Evolutionary conservation across 2,797 vertebrate species (phyloP).

Genomic region (Ciconia nigra): DNA sequence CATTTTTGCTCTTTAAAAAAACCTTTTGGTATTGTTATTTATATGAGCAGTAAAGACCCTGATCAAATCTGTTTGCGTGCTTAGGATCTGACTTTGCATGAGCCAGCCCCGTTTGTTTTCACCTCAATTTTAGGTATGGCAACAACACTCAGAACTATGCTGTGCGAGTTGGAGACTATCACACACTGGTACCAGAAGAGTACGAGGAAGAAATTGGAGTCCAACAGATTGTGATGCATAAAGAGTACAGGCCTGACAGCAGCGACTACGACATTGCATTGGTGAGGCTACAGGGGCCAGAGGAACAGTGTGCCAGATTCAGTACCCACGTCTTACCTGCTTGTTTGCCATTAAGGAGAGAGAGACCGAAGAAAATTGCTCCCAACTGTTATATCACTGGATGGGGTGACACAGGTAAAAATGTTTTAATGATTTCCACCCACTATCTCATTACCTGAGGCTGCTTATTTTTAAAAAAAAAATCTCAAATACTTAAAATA

Average conservation of each 20-base stretch:
- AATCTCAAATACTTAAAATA: not conserved
- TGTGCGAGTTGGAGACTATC: conserved; percentile 92
- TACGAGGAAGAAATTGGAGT: conserved; percentile 90
- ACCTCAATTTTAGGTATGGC: conserved; percentile 83
- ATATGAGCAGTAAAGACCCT: not conserved
- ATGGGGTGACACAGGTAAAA: conserved; percentile 97
- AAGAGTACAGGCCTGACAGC: conserved; percentile 82
- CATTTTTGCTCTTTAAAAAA: not conserved
- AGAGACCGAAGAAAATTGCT: conserved; percentile 86
- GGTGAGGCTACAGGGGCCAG: conserved; percentile 81
- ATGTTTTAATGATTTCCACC: not conserved
- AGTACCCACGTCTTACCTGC: conserved; percentile 88
- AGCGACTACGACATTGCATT: conserved; percentile 94
- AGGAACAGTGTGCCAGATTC: conserved; percentile 83
- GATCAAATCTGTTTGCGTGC: not conserved
- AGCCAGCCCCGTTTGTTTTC: not conserved
- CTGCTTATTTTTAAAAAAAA: not conserved
- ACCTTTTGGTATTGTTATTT: not conserved
- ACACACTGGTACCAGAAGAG: conserved; percentile 92
- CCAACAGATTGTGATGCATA: conserved; percentile 85
- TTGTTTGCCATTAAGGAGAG: conserved; percentile 85
- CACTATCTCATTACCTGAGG: not conserved
- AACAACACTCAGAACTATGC: conserved; percentile 88
- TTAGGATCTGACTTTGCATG: not conserved
- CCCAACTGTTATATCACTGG: conserved; percentile 93